These are phyloP conservation scores for Cosmia trapezina DNA, from an alignment of 2,888 invertebrate species.

Conservation along the genomic window DNA sequence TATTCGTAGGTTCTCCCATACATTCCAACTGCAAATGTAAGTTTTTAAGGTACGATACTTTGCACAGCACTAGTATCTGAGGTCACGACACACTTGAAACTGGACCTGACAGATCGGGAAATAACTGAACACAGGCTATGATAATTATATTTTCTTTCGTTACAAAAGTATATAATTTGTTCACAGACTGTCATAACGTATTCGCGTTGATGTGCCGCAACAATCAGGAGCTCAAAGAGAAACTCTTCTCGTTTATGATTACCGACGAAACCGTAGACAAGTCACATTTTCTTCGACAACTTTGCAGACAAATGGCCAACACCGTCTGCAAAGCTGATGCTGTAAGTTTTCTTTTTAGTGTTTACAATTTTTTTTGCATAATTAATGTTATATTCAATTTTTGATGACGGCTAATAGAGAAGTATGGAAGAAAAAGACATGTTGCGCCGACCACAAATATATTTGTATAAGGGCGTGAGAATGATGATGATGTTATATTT, in stretches of 20 bases:
- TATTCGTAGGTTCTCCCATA: no score
- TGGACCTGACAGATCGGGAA: neutral
- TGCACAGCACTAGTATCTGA: neutral
- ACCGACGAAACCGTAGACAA: conserved; percentile 96
- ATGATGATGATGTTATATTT: neutral
- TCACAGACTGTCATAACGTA: conserved; percentile 95
- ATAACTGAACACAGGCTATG: neutral
- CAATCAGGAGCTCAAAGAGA: conserved; percentile 96
- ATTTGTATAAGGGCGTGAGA: neutral
- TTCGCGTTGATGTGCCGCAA: conserved; percentile 97
- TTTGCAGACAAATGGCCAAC: conserved; percentile 97
- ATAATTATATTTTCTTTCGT: neutral
- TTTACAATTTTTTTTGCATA: neutral
- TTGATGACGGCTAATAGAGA: neutral
- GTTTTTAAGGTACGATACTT: neutral
- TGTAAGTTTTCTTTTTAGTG: conserved; percentile 88
- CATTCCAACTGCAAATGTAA: no score
- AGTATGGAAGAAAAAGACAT: neutral
- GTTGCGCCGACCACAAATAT: neutral
- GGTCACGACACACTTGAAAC: no score
- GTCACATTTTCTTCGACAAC: conserved; percentile 93
- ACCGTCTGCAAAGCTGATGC: conserved; percentile 98
- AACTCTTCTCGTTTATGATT: conserved; percentile 96
- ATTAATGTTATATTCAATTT: no score
- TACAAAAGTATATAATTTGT: conserved; percentile 10